Base-by-base conservation (phyloP, 2,113 vertebrate genomes). In the Neolamprologus cancellatus region DNA sequence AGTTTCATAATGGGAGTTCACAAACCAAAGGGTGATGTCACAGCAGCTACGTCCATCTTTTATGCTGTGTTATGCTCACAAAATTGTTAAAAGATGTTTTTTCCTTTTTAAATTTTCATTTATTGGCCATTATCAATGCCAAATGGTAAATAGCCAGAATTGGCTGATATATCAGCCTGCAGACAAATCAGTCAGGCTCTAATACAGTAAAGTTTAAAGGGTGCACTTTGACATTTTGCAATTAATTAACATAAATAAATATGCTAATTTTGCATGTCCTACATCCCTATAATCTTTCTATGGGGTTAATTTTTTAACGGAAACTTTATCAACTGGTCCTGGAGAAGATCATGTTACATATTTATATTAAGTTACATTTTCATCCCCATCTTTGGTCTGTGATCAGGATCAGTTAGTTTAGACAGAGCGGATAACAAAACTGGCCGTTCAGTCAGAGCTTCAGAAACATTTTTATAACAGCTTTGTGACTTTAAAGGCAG, bases 311-410 rank as follows among this genome's bases (percentile, higher is more conserved):
- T 57, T 83, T 23, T 85, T 83, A 15, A 53, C 2, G 7, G 28
- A 12, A 23, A 74, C n/a, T 34, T 32, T 12, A 46, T 15, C 1
- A 39, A 41, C 84, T 66, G 9, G 20, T 83, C 64, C 53, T 18
- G 17, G 20, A 54, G 55, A 83, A 64, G 5, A 54, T 57, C 41
- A 50, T n/a, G 11, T 25, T 61, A 61, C 2, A 61, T 11, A 61
- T 61, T 61, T 6, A 61, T 32, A 61, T 61, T 28, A 14, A 39
- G 74, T 46, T 18, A 69, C 17, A 64, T 59, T 9, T 82, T 57
- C 28, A 41, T 82, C 28, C 71, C 48, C 10, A 8, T 91, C 85
- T 94, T 91, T 92, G 91, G 87, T 88, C 52, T 87, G 78, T 66
- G 79, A 79, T 84, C 88, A 54, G 90, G 55, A 81, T 55, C 78